Evolutionary conservation across 2,888 invertebrate genomes (phyloP), one percentile per base, ranked within the genome.

Genomic region (Teleiodes luculella): DNA sequence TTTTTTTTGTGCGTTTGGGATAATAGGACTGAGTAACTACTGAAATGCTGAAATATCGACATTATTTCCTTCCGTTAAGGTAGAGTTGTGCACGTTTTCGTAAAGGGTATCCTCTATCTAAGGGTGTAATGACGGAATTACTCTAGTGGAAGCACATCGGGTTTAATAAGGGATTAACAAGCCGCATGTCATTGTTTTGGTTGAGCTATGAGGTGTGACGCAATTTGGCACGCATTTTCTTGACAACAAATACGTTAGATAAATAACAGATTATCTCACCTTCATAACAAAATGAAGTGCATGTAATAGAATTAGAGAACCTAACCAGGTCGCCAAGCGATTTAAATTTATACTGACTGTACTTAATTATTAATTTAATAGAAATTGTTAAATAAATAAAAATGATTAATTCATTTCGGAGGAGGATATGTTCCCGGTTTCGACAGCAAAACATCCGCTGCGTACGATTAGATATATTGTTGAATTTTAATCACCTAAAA

Each of bases 11-110:
- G 46, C 35, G 31, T 24, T 52, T 33, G 28, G 46, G 7, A 46
- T 46, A n/a, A n/a, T n/a, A 6, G 35, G 46, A 36, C 31, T 31
- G 33, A 35, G 52, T 35, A 36, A 2, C 24, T 1, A 10, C 14
- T 31, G 31, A 46, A 36, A 37, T 52, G 36, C 53, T 53, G 45
- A 41, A 51, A 56, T 54, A 57, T 39, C 54, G 55, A 55, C 50
- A 49, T 54, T 57, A 57, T 58, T 57, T 46, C 30, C 46, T 46
- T 31, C 43, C 43, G 43, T n/a, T 43, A 43, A 43, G 52, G 31
- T 41, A 41, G 51, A 41, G 13, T 33, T 39, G 36, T 11, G 14
- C 13, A 30, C 16, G 10, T 28, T 30, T 33, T 1, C 4, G 5
- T 20, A 28, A 43, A 45, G 20, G 35, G 52, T 43, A 7, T 24